Base-by-base conservation (phyloP, 1,140 invertebrate species). In the Temnothorax longispinosus region DNA sequence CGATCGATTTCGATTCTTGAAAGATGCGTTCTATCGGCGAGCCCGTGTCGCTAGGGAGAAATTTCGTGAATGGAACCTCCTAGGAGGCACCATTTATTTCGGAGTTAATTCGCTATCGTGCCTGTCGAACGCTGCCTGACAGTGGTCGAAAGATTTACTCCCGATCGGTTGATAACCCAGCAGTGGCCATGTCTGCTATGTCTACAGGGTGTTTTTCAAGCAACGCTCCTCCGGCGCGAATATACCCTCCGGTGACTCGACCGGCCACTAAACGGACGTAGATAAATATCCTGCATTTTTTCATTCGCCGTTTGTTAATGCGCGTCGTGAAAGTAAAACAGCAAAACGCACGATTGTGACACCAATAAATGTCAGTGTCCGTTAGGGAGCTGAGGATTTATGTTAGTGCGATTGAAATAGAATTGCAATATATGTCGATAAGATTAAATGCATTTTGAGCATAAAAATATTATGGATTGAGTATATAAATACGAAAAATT, bases 81-180 rank as follows among this genome's bases (percentile, higher is more conserved):
- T 91, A 92, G 91, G 90, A 90, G 88, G 90, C 80, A 90, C 91
- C 87, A 92, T 89, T 92, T 92, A 92, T 91, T 90, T 89, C 87
- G 78, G 78, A 91, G 90, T 92, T 92, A 91, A 92, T 92, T 92
- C 90, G 87, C 90, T 91, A 91, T 91, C 90, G 88, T 81, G 80
- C 89, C 88, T 91, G 90, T 92, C 91, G 91, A 91, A 92, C 80
- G 90, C 27, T 91, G 80, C 85, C 90, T 91, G 89, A 91, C 90
- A 90, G 87, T 85, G 85, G 72, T 76, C 90, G 85, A 56, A 86
- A 91, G 90, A 91, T 91, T 91, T 91, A 91, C 90, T 91, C 81
- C 90, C 84, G 90, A 91, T 91, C 90, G 90, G 90, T 89, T 91
- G 90, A 91, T 91, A 91, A 91, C 87, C 72, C 82, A 81, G 84